Percentiles rank a stretch among this genome's conserved stretches.
Evolutionary conservation across 2,113 vertebrate genomes (phyloP).

Genomic region (Corvus cornix): DNA sequence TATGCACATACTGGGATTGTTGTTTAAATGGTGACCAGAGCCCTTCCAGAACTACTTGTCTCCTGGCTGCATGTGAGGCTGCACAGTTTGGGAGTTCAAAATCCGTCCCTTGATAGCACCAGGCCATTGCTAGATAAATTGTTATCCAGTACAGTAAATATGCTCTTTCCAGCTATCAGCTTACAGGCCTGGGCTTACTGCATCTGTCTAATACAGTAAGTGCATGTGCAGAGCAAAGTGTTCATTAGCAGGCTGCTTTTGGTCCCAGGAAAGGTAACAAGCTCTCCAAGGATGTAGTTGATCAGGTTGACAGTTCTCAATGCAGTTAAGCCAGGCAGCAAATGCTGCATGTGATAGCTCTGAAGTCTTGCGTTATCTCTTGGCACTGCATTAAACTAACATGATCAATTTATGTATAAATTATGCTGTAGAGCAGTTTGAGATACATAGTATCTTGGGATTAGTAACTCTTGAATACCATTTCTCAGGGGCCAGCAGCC

Average conservation of each 20-base stretch:
- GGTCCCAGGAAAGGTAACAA: background rate
- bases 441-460: background rate
- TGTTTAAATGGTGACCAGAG: background rate
- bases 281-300: background rate
- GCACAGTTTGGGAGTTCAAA: background rate
- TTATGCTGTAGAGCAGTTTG: background rate
- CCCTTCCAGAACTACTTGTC: background rate
- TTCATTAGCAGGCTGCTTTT: background rate
- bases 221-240: background rate
- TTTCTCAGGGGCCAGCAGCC: background rate
- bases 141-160: background rate
- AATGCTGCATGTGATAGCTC: background rate
- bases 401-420: background rate
- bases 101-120: background rate
- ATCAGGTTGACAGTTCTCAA: background rate
- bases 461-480: background rate
- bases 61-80: background rate
- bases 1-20: background rate
- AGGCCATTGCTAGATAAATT: background rate
- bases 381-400: background rate
- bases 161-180: background rate
- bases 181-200: background rate
- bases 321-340: background rate
- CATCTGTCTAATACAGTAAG: background rate
- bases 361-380: background rate